Conservation (phyloP, 1,140 invertebrate genomes). For the Araneus ventricosus region DNA sequence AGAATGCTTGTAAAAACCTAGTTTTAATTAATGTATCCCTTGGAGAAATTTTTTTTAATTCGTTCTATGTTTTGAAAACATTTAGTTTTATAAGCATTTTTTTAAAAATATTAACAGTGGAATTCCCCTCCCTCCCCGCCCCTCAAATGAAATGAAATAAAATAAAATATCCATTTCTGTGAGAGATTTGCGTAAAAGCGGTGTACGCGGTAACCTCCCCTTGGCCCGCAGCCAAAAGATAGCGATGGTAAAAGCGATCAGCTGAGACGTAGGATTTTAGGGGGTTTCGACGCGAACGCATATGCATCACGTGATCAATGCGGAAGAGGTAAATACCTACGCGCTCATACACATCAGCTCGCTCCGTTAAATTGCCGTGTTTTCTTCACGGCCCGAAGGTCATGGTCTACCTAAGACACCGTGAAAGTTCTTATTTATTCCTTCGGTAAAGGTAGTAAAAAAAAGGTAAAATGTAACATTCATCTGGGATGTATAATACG, state of each 20-base stretch:
- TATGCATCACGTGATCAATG: conserved; percentile 68
- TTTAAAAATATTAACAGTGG: no score
- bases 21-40: no score
- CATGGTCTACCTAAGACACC: conserved; percentile 49
- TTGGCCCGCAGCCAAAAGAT: conserved; percentile 57
- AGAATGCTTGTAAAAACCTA: no score
- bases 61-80: no score
- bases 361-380: conserved; percentile 23
- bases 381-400: conserved; percentile 23
- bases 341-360: neutral
- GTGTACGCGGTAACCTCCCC: conserved; percentile 38
- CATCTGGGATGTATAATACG: no score
- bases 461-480: neutral
- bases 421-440: conserved; percentile 36
- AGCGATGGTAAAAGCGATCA: conserved; percentile 65
- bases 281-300: conserved; percentile 36
- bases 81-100: no score
- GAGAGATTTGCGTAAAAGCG: conserved; percentile 32
- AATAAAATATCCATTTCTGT: neutral
- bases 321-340: conserved; percentile 67
- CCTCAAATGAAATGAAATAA: no score
- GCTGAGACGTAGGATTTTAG: conserved; percentile 67
- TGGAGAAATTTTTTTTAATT: no score
- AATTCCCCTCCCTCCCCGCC: no score
- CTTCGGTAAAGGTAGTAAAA: neutral